Evolutionary conservation across 2,113 vertebrate genomes (phyloP), one percentile per base, ranked within the genome.

Genomic region (Nycticebus coucang): DNA sequence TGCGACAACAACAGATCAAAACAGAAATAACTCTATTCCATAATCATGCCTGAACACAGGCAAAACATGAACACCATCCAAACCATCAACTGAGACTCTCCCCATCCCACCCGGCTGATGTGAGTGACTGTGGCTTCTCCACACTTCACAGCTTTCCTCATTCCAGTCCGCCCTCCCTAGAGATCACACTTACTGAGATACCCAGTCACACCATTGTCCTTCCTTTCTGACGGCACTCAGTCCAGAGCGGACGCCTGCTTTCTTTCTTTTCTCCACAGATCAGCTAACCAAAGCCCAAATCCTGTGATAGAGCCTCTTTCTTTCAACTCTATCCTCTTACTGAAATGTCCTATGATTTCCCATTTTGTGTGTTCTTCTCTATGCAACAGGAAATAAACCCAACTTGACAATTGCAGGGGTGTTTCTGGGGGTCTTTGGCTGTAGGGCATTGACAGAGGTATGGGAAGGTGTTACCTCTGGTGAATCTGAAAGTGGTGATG

Each of bases 401-500:
- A 75, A 21, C 15, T 18, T 7, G 0, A 14, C 37, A 11, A 1
- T 1, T 7, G 19, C 8, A 75, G 57, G 26, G 11, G 1, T 33
- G 26, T 41, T 57, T 13, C 9, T 84, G 68, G 68, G 66, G 41
- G 15, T 60, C n/a, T 75, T 55, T 35, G 59, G 57, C n/a, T 75
- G 8, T 10, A 37, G 11, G 19, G 1, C 7, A 13, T 28, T 77
- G 69, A 78, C 2, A 2, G 33, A 57, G 19, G 15, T 12, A 2
- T 33, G 4, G 15, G 35, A 93, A 33, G 7, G 0, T 11, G 2
- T 89, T 28, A 62, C 19, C 12, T n/a, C 19, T 22, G 45, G 50
- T 37, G 60, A 80, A 13, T 87, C 60, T 17, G 5, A 59, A 68
- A 88, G 57, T n/a, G 35, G 30, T 57, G 8, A 35, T 30, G 57